Evolutionary conservation across 2,113 vertebrate species (phyloP).

Genomic region (Xenopus borealis): DNA sequence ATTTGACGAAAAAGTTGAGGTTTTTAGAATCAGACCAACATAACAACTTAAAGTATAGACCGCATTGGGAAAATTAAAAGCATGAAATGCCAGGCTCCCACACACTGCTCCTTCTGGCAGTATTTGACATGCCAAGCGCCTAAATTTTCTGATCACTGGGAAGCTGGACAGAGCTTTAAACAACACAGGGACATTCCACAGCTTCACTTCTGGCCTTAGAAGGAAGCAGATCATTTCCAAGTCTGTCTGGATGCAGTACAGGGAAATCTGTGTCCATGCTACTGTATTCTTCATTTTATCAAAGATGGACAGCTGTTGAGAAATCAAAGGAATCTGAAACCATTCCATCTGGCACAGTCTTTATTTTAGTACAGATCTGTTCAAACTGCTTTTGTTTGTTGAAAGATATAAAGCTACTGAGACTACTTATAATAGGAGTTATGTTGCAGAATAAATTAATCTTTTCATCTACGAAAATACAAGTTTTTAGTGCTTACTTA

Average conservation of each 20-base stretch:
- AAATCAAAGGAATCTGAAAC: constrained; percentile 50
- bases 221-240: constrained; percentile 56
- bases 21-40: constrained; percentile 11
- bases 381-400: constrained; percentile 33
- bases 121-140: neutral
- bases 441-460: too few relatives aligned
- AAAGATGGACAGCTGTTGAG: constrained; percentile 45
- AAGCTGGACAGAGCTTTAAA: constrained; percentile 51
- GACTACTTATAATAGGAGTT: too few relatives aligned
- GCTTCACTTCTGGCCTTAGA: constrained; percentile 53
- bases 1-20: constrained; percentile 14
- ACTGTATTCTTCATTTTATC: neutral
- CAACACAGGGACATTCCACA: constrained; percentile 42
- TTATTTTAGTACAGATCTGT: constrained; percentile 7
- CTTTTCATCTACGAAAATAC: too few relatives aligned
- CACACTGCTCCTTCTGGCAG: constrained; percentile 2
- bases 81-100: constrained; percentile 1
- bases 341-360: constrained; percentile 28
- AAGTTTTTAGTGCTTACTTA: too few relatives aligned
- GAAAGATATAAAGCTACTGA: neutral
- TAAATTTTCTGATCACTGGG: constrained; percentile 52
- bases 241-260: constrained; percentile 59
- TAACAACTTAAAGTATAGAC: neutral
- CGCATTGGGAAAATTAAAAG: constrained; percentile 17
- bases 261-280: constrained; percentile 55